Base-by-base conservation (phyloP, 1,140 invertebrate genomes). In the Rhizoglyphus robini region DNA sequence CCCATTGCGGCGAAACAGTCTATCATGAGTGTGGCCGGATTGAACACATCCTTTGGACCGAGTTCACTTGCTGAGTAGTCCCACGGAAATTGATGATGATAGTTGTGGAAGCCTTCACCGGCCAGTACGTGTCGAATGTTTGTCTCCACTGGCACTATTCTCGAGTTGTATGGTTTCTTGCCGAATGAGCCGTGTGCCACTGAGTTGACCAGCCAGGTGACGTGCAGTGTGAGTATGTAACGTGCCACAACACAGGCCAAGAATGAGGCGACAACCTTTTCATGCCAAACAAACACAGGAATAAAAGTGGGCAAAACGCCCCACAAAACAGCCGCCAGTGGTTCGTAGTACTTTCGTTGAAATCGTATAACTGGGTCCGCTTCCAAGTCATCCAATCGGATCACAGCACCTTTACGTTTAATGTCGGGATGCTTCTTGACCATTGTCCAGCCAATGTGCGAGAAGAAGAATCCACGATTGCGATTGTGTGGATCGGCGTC, bases 341-440 rank as follows among this genome's bases (percentile, higher is more conserved):
- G 73, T 31, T 75, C 65, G 68, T 79, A 81, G 70, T 32, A 76
- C 31, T 4, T 49, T 74, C 86, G 86, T 75, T 97, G 93, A 76
- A 92, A 91, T 64, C 76, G 76, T 8, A 95, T 77, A 27, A 96
- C 81, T 1, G 84, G 85, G 76, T 97, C 92, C 25, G 79, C 79
- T 65, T 83, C 81, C 20, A 97, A 78, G 76, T 97, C 94, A 34
- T 82, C 85, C 29, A 96, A 69, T 73, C 94, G 89, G 18, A 96
- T 81, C 63, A 81, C 79, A 71, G 87, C 85, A 61, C 92, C 92
- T 72, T 94, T 93, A 63, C 31, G 29, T 11, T 38, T 46, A 13
- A 68, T 86, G 8, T 83, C 80, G 0, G 86, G 86, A 73, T 88
- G 86, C 0, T 86, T 86, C 0, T 85, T 87, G 0, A 83, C 77